phyloP scores from a whole-genome alignment of 2,113 vertebrate species.

The Bubo scandiacus region DNA sequence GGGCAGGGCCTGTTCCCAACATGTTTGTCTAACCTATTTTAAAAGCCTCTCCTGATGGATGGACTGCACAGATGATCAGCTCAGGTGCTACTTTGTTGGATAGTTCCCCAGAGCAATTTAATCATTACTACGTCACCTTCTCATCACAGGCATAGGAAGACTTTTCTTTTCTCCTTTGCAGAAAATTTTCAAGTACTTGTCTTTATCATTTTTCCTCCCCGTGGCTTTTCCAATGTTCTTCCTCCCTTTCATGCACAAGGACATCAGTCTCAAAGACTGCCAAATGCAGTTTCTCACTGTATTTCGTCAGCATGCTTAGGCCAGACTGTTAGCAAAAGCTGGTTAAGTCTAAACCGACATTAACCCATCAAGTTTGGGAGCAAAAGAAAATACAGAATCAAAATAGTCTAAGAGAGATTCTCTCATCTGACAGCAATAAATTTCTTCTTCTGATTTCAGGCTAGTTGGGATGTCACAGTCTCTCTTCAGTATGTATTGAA shows the following conservation, averaged over 20 bases:
- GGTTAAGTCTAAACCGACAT: background rate
- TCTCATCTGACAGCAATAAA: background rate
- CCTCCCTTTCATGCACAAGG: background rate
- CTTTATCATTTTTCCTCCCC: constrained; percentile 9
- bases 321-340: background rate
- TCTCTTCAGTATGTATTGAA: background rate
- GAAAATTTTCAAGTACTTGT: background rate
- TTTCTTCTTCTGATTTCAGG: background rate
- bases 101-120: constrained; percentile 24
- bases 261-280: background rate
- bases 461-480: background rate
- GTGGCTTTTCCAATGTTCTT: background rate
- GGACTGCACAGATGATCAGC: background rate
- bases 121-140: constrained; percentile 4
- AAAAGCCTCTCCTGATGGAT: background rate
- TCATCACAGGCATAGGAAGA: background rate
- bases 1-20: background rate
- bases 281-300: background rate
- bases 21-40: background rate
- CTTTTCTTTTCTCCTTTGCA: background rate
- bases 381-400: background rate
- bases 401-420: background rate
- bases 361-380: background rate
- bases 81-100: constrained; percentile 3
- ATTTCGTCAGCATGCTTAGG: background rate